phyloP scores from a whole-genome alignment of 1,140 invertebrate species.

The Lordiphosa clarofinis region DNA sequence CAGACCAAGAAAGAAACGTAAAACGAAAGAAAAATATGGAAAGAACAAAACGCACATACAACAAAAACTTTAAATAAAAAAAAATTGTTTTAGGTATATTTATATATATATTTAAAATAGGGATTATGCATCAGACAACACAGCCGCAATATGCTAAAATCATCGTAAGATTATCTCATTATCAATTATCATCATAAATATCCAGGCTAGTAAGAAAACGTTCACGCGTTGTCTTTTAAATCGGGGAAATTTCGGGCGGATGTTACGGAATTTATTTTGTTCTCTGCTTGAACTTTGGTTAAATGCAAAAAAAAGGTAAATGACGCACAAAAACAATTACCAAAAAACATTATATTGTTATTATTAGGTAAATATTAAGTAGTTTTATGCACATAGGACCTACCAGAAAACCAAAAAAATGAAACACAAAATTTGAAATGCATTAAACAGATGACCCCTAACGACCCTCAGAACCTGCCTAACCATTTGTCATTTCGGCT shows the following conservation, averaged over 20 bases:
- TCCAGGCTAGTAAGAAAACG: slow-evolving; percentile 45
- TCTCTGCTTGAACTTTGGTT: slow-evolving; percentile 47
- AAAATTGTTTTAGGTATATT: slow-evolving; percentile 38
- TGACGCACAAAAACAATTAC: slow-evolving; percentile 46
- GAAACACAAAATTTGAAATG: slow-evolving; percentile 25
- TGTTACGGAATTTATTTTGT: slow-evolving; percentile 28
- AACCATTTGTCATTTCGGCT: too few relatives aligned
- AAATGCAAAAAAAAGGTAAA: slow-evolving; percentile 46
- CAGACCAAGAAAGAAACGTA: slow-evolving; percentile 51
- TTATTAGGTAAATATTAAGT: slow-evolving; percentile 51
- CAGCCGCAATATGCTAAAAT: slow-evolving; percentile 74
- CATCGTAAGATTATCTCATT: slow-evolving; percentile 47
- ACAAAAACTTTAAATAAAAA: slow-evolving; percentile 52
- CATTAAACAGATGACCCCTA: too few relatives aligned
- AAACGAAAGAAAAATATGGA: slow-evolving; percentile 14
- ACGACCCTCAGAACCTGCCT: too few relatives aligned
- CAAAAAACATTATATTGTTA: slow-evolving; percentile 52
- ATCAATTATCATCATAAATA: slow-evolving; percentile 20
- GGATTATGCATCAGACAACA: slow-evolving; percentile 74
- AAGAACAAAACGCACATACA: slow-evolving; percentile 66
- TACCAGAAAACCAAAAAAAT: slow-evolving; percentile 29
- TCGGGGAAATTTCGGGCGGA: slow-evolving; percentile 37
- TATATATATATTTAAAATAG: slow-evolving; percentile 61
- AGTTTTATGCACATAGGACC: slow-evolving; percentile 55
- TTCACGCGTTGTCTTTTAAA: slow-evolving; percentile 38